phyloP scores from a whole-genome alignment of 2,888 invertebrate species.

The Pyralis farinalis region DNA sequence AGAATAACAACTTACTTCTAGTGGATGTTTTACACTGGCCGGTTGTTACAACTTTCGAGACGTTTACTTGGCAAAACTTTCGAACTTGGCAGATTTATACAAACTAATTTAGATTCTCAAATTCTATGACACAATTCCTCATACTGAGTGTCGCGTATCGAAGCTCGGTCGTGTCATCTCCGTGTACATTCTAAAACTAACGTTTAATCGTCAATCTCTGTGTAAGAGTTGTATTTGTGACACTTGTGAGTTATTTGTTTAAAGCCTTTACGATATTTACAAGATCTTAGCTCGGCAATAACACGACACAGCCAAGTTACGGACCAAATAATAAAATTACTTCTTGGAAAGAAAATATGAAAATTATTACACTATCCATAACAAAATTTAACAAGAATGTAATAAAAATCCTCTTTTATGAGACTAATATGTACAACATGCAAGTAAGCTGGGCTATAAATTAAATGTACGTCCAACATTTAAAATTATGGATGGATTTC shows the following conservation, averaged over 20 bases:
- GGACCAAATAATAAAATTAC: slow-evolving; percentile 38
- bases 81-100: slow-evolving; percentile 18
- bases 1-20: slow-evolving; percentile 67
- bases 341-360: slow-evolving; percentile 40
- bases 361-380: slow-evolving; percentile 67
- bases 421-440: slow-evolving; percentile 71
- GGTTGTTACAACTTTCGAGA: slow-evolving; percentile 63
- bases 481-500: slow-evolving; percentile 67
- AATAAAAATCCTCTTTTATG: slow-evolving; percentile 56
- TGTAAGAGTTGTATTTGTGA: slow-evolving; percentile 52
- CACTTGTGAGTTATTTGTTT: slow-evolving; percentile 41
- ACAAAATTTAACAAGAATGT: slow-evolving; percentile 72
- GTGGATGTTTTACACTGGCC: slow-evolving; percentile 76
- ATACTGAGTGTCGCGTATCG: slow-evolving; percentile 1
- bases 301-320: slow-evolving; percentile 39
- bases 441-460: slow-evolving; percentile 64
- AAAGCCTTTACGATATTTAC: slow-evolving; percentile 45
- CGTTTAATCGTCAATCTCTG: slow-evolving; percentile 32
- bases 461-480: slow-evolving; percentile 63
- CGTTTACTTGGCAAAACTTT: slow-evolving; percentile 44
- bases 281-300: slow-evolving; percentile 37
- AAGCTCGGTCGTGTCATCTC: slow-evolving; percentile 34
- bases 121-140: slow-evolving; percentile 40
- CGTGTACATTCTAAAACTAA: slow-evolving; percentile 34
- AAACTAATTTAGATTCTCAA: slow-evolving; percentile 56